These are phyloP conservation scores for Diorhabda carinulata DNA, from an alignment of 1,140 invertebrate species.

Conservation along the genomic window DNA sequence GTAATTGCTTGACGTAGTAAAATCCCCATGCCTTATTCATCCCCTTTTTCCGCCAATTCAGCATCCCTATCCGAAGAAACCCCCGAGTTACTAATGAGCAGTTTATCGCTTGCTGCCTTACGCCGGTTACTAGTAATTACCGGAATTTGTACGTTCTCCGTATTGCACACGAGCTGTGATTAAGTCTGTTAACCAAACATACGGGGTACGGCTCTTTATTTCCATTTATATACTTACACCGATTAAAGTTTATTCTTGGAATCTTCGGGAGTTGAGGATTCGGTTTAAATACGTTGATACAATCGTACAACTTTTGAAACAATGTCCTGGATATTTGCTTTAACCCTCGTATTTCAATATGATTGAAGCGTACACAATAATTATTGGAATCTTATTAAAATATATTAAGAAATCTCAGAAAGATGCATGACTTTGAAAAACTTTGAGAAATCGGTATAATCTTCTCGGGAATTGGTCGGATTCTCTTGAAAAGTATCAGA, in stretches of 20 bases:
- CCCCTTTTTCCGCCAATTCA: not conserved
- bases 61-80: not conserved
- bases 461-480: too few relatives aligned
- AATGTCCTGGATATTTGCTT: too few relatives aligned
- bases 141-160: constrained; percentile 18
- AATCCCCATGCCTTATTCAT: not conserved
- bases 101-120: constrained; percentile 21
- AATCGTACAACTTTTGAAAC: not conserved
- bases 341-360: too few relatives aligned
- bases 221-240: constrained; percentile 19
- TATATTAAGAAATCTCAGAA: too few relatives aligned
- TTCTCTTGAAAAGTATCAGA: too few relatives aligned
- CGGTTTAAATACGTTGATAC: not conserved
- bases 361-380: too few relatives aligned
- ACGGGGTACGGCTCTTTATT: constrained; percentile 19
- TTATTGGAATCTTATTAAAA: too few relatives aligned
- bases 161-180: constrained; percentile 10
- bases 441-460: too few relatives aligned
- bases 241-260: constrained; percentile 21
- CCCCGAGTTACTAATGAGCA: constrained; percentile 20
- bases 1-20: not conserved
- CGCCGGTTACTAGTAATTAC: constrained; percentile 20
- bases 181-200: constrained; percentile 22
- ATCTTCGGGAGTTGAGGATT: too few relatives aligned
- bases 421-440: too few relatives aligned